Conservation (phyloP, 2,888 invertebrate genomes). For the Suillia variegata region DNA sequence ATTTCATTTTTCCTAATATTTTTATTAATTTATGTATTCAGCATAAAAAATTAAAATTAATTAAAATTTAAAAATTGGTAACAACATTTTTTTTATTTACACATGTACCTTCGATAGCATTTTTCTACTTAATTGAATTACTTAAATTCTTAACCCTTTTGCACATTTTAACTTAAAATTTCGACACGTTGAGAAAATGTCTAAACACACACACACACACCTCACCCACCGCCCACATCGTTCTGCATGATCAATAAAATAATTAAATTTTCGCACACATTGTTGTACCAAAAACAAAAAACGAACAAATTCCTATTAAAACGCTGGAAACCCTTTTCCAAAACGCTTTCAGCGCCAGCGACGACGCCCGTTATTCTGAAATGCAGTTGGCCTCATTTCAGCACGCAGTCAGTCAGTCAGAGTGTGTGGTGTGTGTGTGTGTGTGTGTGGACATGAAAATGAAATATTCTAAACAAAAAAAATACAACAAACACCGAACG, state of each 20-base stretch:
- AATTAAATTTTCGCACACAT: conserved; percentile 7
- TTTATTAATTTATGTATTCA: no score
- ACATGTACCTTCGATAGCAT: not conserved
- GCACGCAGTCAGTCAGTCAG: no score
- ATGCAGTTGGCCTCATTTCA: not conserved
- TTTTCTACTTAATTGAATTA: not conserved
- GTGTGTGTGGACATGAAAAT: not conserved
- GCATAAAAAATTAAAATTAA: no score
- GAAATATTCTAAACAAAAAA: not conserved
- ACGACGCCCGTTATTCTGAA: not conserved
- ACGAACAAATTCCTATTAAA: conserved; percentile 8
- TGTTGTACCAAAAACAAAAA: not conserved
- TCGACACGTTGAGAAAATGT: no score
- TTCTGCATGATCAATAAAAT: conserved; percentile 13
- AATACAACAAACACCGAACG: not conserved
- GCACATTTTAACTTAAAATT: no score
- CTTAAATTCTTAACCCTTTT: not conserved
- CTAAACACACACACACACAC: no score
- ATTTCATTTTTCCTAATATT: no score
- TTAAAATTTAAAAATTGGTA: no score
- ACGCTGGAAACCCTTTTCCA: conserved; percentile 5
- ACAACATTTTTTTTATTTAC: no score
- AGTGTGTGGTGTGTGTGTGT: no score
- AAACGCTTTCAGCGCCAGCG: not conserved
- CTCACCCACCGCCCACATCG: not conserved